Conservation (phyloP, 2,797 vertebrate genomes). For the Fringilla coelebs region DNA sequence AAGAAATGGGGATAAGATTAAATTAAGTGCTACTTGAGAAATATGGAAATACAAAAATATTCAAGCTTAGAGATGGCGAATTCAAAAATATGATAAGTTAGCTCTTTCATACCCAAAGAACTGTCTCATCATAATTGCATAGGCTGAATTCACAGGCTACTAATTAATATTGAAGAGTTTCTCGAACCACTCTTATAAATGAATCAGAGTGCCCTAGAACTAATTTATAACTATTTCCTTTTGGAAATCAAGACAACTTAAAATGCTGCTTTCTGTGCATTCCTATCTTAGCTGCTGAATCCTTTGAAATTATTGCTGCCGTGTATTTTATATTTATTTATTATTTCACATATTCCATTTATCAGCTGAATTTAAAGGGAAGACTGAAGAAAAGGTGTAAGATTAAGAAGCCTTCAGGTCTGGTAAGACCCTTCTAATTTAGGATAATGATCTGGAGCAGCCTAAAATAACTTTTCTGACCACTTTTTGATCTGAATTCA, state of each 20-base stretch:
- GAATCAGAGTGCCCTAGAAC: slow-evolving; percentile 53
- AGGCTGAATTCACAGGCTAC: slow-evolving; percentile 69
- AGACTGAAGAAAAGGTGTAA: background rate
- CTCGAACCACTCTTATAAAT: slow-evolving; percentile 65
- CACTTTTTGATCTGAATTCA: background rate
- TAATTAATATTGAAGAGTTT: slow-evolving; percentile 79
- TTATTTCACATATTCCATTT: slow-evolving; percentile 2
- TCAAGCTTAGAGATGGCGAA: slow-evolving; percentile 76
- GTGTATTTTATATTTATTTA: slow-evolving; percentile 19
- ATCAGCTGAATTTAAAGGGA: background rate
- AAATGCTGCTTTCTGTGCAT: slow-evolving; percentile 50
- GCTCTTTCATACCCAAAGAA: slow-evolving; percentile 75
- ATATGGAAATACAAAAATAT: slow-evolving; percentile 86
- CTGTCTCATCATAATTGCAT: slow-evolving; percentile 75
- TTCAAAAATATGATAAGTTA: slow-evolving; percentile 81
- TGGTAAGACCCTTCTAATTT: background rate
- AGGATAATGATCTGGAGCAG: background rate
- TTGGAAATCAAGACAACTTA: slow-evolving; percentile 66
- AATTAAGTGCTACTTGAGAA: slow-evolving; percentile 99
- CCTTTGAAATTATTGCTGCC: slow-evolving; percentile 38
- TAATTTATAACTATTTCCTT: slow-evolving; percentile 69
- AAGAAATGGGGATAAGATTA: slow-evolving; percentile 95
- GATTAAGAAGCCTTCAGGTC: slow-evolving; percentile 8
- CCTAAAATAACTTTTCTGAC: background rate
- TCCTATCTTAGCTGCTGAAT: background rate